Evolutionary conservation across 1,140 invertebrate species (phyloP), one percentile per base, ranked within the genome.

Genomic region (Drosophila lacertosa): DNA sequence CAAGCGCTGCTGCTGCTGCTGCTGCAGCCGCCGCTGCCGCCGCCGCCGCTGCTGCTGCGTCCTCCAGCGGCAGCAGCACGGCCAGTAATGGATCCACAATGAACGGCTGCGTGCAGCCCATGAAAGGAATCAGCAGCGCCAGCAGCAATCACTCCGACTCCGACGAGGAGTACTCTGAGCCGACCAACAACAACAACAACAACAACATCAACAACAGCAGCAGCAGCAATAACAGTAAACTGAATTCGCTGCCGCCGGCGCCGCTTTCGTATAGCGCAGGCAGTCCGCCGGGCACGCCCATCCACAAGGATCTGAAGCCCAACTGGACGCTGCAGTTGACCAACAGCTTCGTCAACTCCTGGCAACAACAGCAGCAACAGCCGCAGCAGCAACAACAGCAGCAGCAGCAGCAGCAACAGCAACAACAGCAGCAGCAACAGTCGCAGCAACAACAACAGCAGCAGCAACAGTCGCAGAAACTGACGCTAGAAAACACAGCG

Each of bases 81-180:
- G 90, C 89, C 4, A 92, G 91, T 60, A 92, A 89, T 71, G 91
- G 71, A 16, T 74, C 73, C 15, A 26, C 71, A 39, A 6, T 42
- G 10, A 39, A 40, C 10, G 64, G 64, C 47, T 20, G 44, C 33
- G 79, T 77, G 0, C 78, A 82, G 59, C 83, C 82, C 47, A 88
- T 88, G 82, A 88, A 88, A 74, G 82, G 82, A 11, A 88, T 86
- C 40, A 90, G 81, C 44, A 94, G 93, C 77, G 93, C 93, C 47
- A 94, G 94, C 69, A 95, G 94, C 83, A 95, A 95, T 88, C 95
- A 95, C 72, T 95, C 95, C 0, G 95, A 96, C 90, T 96, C 95
- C 0, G 95, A 95, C 74, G 95, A 96, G 90, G 95, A 96, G 74
- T 93, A 93, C 77, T 90, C 92, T 50, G 83, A 75, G 37, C 33